These are phyloP conservation scores for Villa cingulata DNA, from an alignment of 2,888 invertebrate species.

Conservation along the genomic window DNA sequence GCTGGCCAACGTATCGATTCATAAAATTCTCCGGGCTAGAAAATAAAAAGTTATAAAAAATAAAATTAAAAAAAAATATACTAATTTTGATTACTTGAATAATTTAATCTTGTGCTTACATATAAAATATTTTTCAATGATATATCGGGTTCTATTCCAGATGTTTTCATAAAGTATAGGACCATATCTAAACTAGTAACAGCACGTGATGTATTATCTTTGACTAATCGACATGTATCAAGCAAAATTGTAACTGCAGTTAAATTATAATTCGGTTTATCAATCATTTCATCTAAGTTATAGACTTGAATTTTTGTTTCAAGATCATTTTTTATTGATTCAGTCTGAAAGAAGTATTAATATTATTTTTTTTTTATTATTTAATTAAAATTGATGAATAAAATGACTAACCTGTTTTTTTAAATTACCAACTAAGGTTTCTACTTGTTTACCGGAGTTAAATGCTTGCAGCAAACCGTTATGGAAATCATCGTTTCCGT, in stretches of 20 bases:
- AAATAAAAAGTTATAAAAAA: not conserved
- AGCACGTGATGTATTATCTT: conserved; percentile 60
- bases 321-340: conserved; percentile 60
- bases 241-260: conserved; percentile 59
- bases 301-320: conserved; percentile 54
- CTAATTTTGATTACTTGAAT: not conserved
- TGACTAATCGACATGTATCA: conserved; percentile 51
- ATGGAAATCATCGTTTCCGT: conserved; percentile 91
- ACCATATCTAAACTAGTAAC: conserved; percentile 39
- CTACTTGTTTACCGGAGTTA: conserved; percentile 66
- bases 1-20: conserved; percentile 37
- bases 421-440: conserved; percentile 62
- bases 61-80: not conserved
- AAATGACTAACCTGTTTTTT: conserved; percentile 55
- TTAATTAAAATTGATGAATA: not conserved
- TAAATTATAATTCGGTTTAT: conserved; percentile 63
- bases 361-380: not conserved
- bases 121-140: conserved; percentile 31
- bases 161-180: conserved; percentile 33
- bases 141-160: conserved; percentile 30
- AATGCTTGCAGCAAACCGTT: conserved; percentile 75
- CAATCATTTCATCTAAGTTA: conserved; percentile 58
- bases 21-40: conserved; percentile 31
- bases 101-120: conserved; percentile 21
- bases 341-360: conserved; percentile 43